Evolutionary conservation across 2,888 invertebrate species (phyloP), one percentile per base, ranked within the genome.

Genomic region (Pseudolycoriella hygida): DNA sequence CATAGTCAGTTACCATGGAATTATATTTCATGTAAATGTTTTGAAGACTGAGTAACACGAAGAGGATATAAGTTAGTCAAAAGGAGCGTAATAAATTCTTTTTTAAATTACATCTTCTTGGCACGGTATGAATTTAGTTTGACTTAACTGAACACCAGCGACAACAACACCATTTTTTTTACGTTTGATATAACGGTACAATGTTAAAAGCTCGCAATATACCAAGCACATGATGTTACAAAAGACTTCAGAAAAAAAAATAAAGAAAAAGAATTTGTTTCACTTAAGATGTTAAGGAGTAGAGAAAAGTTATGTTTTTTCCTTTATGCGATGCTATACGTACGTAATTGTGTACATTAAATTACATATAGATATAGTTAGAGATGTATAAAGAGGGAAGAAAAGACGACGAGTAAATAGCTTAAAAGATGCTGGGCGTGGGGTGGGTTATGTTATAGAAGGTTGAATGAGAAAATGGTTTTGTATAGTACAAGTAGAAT

Each of bases 231-330:
- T 8, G 5, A 25, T 25, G n/a, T 5, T 14, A 34, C n/a, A 34
- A 34, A 34, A 34, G 15, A 34, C 34, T 14, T 34, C 34, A 12
- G n/a, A 34, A 34, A 34, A 34, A 34, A 34, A 14, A 34, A 34
- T 14, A 25, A 34, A 34, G 15, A 34, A 14, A 14, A 34, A 34
- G 15, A 34, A 14, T 34, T 34, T 34, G 34, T 34, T 34, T 34
- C 34, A 34, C 34, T 34, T 34, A 34, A 34, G 34, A 34, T 34
- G 34, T 34, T 34, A 34, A 34, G 34, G 34, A 34, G 34, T 34
- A 34, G n/a, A 14, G 34, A 34, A 34, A 34, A 14, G 5, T 34
- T 34, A 8, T 34, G 3, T 34, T 34, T 12, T 14, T 14, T 34
- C 15, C 34, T 34, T 14, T 34, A 5, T 34, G 11, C 34, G 5